A percentile compares a stretch with the other conserved stretches of the same genome.
Conservation (phyloP, 2,797 vertebrate genomes). For the Hydrophis major region DNA sequence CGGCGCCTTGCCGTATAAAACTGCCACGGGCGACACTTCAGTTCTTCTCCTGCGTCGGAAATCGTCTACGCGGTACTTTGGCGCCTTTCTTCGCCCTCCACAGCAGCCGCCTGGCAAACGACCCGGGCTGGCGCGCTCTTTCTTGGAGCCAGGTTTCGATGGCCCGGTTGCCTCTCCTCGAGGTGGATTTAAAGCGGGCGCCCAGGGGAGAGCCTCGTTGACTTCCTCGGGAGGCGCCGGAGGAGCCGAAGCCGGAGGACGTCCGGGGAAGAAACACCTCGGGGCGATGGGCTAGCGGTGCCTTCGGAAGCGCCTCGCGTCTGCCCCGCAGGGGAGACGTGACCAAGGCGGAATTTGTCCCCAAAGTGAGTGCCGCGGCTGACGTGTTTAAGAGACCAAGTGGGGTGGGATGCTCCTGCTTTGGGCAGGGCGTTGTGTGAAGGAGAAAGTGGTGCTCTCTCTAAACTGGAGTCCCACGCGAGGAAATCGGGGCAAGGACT, state of each 20-base stretch:
- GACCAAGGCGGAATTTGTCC: neutral
- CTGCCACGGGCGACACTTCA: neutral
- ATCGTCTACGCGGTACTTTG: neutral
- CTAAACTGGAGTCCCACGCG: neutral
- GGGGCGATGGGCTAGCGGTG: neutral
- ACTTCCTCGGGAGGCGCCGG: neutral
- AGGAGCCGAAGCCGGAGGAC: neutral
- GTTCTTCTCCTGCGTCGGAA: neutral
- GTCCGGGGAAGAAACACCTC: no score
- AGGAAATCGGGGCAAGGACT: neutral
- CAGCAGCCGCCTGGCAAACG: neutral
- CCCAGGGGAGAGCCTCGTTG: neutral
- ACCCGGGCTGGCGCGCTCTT: neutral
- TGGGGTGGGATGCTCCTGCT: fast-evolving
- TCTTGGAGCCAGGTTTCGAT: neutral
- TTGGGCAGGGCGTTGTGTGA: neutral
- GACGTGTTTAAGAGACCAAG: neutral
- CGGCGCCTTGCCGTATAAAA: neutral
- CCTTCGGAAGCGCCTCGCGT: neutral
- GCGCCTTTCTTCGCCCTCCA: neutral
- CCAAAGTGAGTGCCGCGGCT: neutral
- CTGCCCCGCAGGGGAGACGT: neutral
- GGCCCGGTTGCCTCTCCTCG: neutral
- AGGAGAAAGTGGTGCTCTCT: neutral
- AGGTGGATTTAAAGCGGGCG: neutral